phyloP scores from a whole-genome alignment of 2,113 vertebrate species.

The Gymnogyps californianus region DNA sequence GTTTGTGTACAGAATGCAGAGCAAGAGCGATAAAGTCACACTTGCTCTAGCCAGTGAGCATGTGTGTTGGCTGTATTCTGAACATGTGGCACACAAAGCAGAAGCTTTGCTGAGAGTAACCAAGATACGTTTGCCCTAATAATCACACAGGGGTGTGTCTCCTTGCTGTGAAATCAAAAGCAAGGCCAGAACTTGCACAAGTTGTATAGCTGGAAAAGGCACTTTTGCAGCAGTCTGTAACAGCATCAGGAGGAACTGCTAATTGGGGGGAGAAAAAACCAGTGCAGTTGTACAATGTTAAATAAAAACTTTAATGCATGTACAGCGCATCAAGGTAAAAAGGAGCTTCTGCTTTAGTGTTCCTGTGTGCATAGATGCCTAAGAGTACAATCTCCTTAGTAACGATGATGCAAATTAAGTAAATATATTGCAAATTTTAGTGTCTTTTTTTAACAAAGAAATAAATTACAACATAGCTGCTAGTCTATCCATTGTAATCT shows the following conservation, averaged over 20 bases:
- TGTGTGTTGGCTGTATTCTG: neutral
- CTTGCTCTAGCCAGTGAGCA: neutral
- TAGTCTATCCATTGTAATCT: neutral
- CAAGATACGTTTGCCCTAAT: neutral
- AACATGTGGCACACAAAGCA: neutral
- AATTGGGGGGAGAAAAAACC: neutral
- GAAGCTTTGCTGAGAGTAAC: neutral
- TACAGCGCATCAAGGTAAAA: neutral
- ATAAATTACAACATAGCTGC: neutral
- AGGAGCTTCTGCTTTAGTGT: neutral
- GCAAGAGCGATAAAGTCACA: neutral
- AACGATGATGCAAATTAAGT: neutral
- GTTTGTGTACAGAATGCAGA: neutral
- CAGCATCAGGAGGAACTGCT: neutral
- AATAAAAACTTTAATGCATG: neutral
- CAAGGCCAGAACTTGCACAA: neutral
- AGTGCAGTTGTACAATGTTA: neutral
- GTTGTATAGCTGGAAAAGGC: neutral
- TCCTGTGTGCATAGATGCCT: fast-evolving
- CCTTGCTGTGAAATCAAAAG: neutral
- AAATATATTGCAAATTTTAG: neutral
- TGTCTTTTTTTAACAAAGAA: neutral
- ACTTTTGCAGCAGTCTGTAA: neutral
- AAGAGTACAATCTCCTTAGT: neutral
- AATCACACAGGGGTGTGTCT: neutral